Evolutionary conservation across 1,140 invertebrate genomes (phyloP), one percentile per base, ranked within the genome.

Genomic region (Phthorimaea operculella): DNA sequence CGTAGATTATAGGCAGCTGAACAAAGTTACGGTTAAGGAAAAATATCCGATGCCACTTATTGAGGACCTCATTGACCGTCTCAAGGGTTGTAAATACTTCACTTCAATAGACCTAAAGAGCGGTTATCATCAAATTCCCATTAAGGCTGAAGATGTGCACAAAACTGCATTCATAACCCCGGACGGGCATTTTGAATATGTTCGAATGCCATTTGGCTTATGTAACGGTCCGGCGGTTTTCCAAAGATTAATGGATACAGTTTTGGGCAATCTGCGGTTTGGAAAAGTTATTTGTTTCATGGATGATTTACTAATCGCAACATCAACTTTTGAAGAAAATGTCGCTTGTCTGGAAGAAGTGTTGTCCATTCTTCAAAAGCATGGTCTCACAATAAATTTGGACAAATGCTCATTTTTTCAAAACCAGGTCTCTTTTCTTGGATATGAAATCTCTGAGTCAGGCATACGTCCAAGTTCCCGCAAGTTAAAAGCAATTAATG

Each of bases 131-230:
- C 48, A 50, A 50, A 50, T 50, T 4, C 10, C 10, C 28, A 50
- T 50, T 4, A 33, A 21, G 9, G 45, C 11, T 18, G 45, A 47
- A 15, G 14, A 15, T 16, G 45, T 47, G 45, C 45, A 47, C 15
- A 47, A 47, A 47, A 68, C 67, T 0, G 58, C 68, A 15, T 73
- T 75, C 53, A 54, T 67, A 0, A 70, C 63, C n/a, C 62, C 60
- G 0, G 51, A 63, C 18, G 72, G 77, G 2, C 64, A 70, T 21
- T 87, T 61, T 39, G 53, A 62, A 53, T 71, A 50, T 54, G 28
- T 57, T 10, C 44, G 45, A 15, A 64, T 64, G 54, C 63, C 63
- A 1, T 66, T 68, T 60, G 65, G 63, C 5, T 33, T 67, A 28
- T 14, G 12, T n/a, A 55, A 55, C 50, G 44, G 9, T 5, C 62